These are phyloP conservation scores for Portevinia maculata DNA, from an alignment of 2,888 invertebrate species.

Conservation along the genomic window DNA sequence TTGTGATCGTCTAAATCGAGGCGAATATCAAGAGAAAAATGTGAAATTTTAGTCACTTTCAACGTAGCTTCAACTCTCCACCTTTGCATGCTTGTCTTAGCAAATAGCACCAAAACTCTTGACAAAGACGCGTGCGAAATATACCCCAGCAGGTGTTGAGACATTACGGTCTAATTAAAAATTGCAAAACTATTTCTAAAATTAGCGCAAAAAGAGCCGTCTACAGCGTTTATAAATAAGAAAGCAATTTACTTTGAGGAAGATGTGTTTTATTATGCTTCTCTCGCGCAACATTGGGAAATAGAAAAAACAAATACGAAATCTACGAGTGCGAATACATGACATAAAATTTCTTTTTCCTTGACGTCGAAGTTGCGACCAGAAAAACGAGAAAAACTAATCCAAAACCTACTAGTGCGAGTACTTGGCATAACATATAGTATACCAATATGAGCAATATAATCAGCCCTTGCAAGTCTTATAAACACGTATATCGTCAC, in stretches of 20 bases:
- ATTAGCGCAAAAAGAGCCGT: constrained; percentile 20
- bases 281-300: neutral
- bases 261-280: constrained; percentile 19
- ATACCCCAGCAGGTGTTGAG: constrained; percentile 58
- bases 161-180: constrained; percentile 52
- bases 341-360: constrained; percentile 5
- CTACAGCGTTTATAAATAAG: constrained; percentile 20
- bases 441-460: constrained; percentile 44
- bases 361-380: no score
- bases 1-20: neutral
- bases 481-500: constrained; percentile 33
- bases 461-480: constrained; percentile 63
- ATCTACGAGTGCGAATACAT: neutral
- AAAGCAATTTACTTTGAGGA: neutral
- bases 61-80: neutral
- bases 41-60: neutral
- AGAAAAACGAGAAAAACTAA: constrained; percentile 16
- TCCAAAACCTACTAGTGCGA: neutral
- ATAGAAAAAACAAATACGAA: constrained; percentile 1
- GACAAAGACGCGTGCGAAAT: constrained; percentile 49
- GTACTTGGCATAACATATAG: constrained; percentile 3
- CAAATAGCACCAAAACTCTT: neutral
- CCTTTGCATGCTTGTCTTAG: constrained; percentile 10
- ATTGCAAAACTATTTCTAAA: constrained; percentile 54
- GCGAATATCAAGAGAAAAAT: neutral